phyloP scores from a whole-genome alignment of 2,113 vertebrate genomes.

The Cavia porcellus region DNA sequence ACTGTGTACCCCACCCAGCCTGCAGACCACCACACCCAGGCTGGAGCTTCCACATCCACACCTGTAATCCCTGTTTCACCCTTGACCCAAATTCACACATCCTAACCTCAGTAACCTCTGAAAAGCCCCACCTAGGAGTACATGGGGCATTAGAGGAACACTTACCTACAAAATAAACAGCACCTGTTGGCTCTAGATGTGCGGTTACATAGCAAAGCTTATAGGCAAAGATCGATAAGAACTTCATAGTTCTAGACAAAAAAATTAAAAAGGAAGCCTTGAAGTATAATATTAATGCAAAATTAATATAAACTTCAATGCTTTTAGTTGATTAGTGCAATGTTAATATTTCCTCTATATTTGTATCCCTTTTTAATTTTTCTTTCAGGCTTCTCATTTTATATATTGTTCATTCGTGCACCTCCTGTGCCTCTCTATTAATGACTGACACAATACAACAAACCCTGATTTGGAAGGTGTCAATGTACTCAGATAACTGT shows the following conservation, averaged over 20 bases:
- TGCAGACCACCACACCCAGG: not conserved
- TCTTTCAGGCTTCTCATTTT: not conserved
- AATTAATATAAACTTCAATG: not conserved
- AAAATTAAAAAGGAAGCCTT: not conserved
- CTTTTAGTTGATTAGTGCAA: not conserved
- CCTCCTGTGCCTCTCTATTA: not conserved
- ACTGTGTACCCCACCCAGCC: not conserved
- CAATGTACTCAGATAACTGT: not conserved
- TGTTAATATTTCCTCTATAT: not conserved
- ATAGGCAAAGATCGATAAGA: not conserved
- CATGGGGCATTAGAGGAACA: not conserved
- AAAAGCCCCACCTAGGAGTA: not conserved
- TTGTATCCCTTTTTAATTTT: not conserved
- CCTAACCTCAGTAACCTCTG: not conserved
- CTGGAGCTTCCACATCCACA: not conserved
- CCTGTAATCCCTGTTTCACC: not conserved
- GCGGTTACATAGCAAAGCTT: not conserved
- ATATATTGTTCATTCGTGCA: rapidly evolving
- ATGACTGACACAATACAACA: not conserved
- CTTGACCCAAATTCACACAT: not conserved
- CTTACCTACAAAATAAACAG: not conserved
- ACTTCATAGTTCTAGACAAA: not conserved
- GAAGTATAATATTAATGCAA: not conserved
- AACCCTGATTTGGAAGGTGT: not conserved
- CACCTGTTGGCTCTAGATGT: rapidly evolving